Base-by-base conservation (phyloP, 2,113 vertebrate genomes). In the Trichechus manatus region DNA sequence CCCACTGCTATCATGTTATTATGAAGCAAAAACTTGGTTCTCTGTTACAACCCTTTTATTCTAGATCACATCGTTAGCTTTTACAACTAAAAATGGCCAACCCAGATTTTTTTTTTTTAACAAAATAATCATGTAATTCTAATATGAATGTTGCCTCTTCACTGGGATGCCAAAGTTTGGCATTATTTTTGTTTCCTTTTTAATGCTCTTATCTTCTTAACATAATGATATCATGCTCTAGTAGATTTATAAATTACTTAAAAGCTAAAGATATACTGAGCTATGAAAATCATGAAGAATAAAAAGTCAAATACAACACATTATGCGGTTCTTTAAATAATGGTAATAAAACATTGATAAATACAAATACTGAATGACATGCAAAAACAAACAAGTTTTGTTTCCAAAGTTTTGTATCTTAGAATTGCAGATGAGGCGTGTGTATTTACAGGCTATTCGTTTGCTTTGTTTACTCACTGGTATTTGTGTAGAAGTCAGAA, bases 251-350 rank as follows among this genome's bases (percentile, higher is more conserved):
- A 39, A 87, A 61, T 13, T 66, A 81, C 33, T 53, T 91, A 74
- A 87, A 89, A 86, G 29, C 20, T 27, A 89, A 90, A 84, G 33
- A 59, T 42, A 39, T 31, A 44, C 0, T 14, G 15, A 86, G 23
- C 11, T 89, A 39, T 78, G 72, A 39, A 10, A 75, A 50, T 15
- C 68, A 23, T 27, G 81, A 17, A 59, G 19, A 53, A 83, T 20
- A 79, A 72, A 78, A 22, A 92, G 78, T 7, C 5, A 89, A 90
- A 68, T 87, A 82, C 5, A 87, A 87, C 90, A 75, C 11, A 39
- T 77, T 5, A 25, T 66, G 17, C 84, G 22, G 3, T 64, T 68
- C 44, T 89, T 96, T 92, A 97, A 95, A 42, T 74, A 83, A 74
- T 44, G 22, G 15, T 74, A 29, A 47, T 70, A 82, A 66, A 88